Base-by-base conservation (phyloP, 2,888 invertebrate species). In the Pegoplata infirma region DNA sequence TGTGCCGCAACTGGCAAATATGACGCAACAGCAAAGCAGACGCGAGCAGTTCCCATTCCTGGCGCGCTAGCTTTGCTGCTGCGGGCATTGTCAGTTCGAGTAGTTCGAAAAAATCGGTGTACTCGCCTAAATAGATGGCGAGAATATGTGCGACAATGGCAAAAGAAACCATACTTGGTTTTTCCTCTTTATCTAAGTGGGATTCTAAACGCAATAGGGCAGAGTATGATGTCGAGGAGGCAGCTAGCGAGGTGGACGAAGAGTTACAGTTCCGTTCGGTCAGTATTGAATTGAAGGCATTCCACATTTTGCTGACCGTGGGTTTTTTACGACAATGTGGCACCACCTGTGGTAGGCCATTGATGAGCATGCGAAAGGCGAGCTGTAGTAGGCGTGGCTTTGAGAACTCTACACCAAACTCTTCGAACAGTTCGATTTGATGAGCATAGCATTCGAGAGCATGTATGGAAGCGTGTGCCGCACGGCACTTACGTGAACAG, bases 301-400 rank as follows among this genome's bases (percentile, higher is more conserved):
- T 75, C 84, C 84, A 84, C 64, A 84, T 82, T 49, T 84, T 84
- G 32, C 76, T 82, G 14, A 84, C 80, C 44, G 84, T 84, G 14
- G 84, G 84, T 75, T 83, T 83, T 80, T 84, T 84, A n/a, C 84
- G 84, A 19, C 84, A 84, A 46, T 84, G 84, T 5, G 80, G 80
- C 68, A 84, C 75, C 67, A 84, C 72, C 32, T 84, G 84, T 7
- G 84, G 84, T 80, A 84, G 80, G 10, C 84, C 84, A 5, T 83
- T 84, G 66, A 84, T 83, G 21, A 84, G 80, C 84, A 84, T 81
- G 44, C 84, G 83, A 58, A 84, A 78, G 28, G 84, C 84, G 58
- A 84, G 82, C 72, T 84, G 84, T 51, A 84, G 69, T 21, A 84
- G 73, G 12, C 84, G 84, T 28, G 84, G 84, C 80, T 83, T 84